Evolutionary conservation across 1,140 invertebrate genomes (phyloP).

Genomic region (Sycophila sp.): DNA sequence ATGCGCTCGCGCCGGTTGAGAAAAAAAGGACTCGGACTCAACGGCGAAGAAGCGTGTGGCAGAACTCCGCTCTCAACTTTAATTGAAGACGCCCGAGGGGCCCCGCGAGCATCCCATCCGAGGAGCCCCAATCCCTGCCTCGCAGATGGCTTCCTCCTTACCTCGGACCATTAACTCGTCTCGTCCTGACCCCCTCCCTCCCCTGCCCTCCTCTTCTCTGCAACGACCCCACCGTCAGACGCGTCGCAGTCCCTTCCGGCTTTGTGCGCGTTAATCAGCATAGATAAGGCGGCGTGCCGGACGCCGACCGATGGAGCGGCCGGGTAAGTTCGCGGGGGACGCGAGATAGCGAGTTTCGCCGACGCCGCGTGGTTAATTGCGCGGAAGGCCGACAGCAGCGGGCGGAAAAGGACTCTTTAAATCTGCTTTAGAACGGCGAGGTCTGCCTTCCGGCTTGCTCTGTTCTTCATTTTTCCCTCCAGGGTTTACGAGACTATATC

Average conservation of each 20-base stretch:
- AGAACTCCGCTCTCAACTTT: conserved; percentile 3
- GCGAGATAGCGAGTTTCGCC: not conserved
- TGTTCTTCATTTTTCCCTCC: no score
- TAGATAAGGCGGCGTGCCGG: conserved; percentile 33
- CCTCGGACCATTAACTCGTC: conserved; percentile 37
- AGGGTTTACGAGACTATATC: no score
- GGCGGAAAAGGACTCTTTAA: not conserved
- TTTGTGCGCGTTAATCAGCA: conserved; percentile 36
- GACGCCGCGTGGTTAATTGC: conserved; percentile 14
- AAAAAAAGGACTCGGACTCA: conserved; percentile 12
- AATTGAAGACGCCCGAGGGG: not conserved
- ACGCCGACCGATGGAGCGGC: conserved; percentile 9
- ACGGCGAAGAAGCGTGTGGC: not conserved
- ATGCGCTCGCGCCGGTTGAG: not conserved
- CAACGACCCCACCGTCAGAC: not conserved
- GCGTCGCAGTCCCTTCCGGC: conserved; percentile 8
- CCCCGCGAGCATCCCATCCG: not conserved
- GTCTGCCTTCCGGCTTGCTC: no score
- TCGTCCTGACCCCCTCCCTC: not conserved
- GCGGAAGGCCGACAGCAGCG: not conserved
- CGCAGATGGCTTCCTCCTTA: conserved; percentile 35
- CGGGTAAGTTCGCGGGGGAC: not conserved
- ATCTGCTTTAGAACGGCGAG: not conserved
- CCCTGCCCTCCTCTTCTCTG: not conserved
- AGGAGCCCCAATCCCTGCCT: not conserved